These are phyloP conservation scores for Helicoverpa armigera DNA, from an alignment of 1,140 invertebrate genomes.

Conservation along the genomic window DNA sequence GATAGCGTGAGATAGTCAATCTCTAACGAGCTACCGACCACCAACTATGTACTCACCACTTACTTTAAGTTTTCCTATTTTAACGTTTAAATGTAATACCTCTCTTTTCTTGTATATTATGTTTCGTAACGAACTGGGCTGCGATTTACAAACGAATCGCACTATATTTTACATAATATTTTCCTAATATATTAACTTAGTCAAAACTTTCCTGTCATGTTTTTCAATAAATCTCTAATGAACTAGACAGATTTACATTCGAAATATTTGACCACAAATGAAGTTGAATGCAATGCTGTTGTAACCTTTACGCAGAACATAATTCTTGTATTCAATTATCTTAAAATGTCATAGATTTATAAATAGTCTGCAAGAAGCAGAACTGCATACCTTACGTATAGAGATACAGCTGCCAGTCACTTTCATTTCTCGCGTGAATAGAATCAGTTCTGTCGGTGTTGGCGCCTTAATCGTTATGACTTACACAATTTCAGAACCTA, in stretches of 20 bases:
- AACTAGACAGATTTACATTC: background rate
- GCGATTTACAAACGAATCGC: background rate
- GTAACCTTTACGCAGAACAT: slow-evolving; percentile 8
- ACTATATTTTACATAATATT: background rate
- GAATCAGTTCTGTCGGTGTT: slow-evolving; percentile 63
- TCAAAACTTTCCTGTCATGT: background rate
- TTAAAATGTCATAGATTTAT: slow-evolving; percentile 40
- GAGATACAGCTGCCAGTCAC: slow-evolving; percentile 64
- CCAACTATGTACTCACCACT: slow-evolving; percentile 50
- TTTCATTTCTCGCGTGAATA: slow-evolving; percentile 83
- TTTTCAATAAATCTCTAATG: background rate
- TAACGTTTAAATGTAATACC: slow-evolving; percentile 21
- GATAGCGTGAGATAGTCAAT: slow-evolving; percentile 69
- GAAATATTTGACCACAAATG: background rate
- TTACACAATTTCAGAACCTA: slow-evolving; percentile 46
- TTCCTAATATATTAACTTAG: background rate
- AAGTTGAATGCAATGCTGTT: background rate
- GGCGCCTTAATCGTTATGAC: slow-evolving; percentile 62
- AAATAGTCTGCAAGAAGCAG: slow-evolving; percentile 20
- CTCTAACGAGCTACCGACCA: slow-evolving; percentile 65
- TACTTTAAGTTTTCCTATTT: slow-evolving; percentile 43
- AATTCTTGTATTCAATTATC: slow-evolving; percentile 38
- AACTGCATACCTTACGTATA: slow-evolving; percentile 5
- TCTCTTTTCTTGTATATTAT: background rate
- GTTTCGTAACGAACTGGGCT: background rate